phyloP scores from a whole-genome alignment of 2,113 vertebrate genomes.

The Axis porcinus region DNA sequence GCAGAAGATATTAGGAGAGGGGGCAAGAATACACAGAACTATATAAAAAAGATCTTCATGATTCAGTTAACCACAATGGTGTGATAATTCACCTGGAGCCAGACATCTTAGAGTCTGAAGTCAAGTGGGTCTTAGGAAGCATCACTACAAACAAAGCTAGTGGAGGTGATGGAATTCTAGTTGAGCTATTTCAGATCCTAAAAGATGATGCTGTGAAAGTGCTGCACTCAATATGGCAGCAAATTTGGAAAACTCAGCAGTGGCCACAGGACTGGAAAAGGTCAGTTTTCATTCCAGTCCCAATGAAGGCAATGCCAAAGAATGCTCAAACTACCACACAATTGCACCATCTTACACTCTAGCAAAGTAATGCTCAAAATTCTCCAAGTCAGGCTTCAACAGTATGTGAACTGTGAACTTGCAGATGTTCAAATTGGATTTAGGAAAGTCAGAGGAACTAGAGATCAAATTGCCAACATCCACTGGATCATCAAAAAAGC shows the following conservation, averaged over 20 bases:
- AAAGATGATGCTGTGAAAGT: not conserved
- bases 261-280: not conserved
- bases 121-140: not conserved
- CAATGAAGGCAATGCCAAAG: not conserved
- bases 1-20: not conserved
- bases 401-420: not conserved
- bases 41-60: not conserved
- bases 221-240: not conserved
- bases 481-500: not conserved
- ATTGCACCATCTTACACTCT: not conserved
- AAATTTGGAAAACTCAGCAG: not conserved
- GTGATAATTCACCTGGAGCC: not conserved
- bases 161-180: not conserved
- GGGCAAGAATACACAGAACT: not conserved
- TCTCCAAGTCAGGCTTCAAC: not conserved
- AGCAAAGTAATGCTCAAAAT: not conserved
- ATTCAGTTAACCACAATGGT: not conserved
- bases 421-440: not conserved
- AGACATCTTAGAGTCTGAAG: not conserved
- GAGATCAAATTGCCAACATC: not conserved
- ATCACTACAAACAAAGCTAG: not conserved
- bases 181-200: not conserved
- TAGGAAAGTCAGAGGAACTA: not conserved
- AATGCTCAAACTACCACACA: not conserved
- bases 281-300: not conserved